Evolutionary conservation across 2,113 vertebrate genomes (phyloP), one percentile per base, ranked within the genome.

Genomic region (Protomyctophum bolini): DNA sequence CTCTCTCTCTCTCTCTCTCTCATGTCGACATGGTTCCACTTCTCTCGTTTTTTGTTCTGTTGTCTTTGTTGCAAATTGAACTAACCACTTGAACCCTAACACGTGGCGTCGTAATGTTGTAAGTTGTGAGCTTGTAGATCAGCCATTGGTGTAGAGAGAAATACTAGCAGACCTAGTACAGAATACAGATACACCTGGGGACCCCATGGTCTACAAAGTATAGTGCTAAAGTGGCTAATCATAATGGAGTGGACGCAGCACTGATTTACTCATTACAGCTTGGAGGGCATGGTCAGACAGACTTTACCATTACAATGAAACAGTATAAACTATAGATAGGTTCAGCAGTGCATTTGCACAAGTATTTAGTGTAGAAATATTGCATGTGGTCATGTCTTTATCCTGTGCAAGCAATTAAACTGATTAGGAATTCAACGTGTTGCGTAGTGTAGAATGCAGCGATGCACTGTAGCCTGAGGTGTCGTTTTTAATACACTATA

Each of bases 401-500:
- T n/a, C 10, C n/a, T 12, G n/a, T 54, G n/a, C 51, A 54, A 54
- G 6, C 1, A 7, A 3, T 21, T 6, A 29, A 48, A 21, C 10
- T 54, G 9, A 15, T 12, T 6, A 12, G 8, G 33, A 41, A 41
- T 41, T 41, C 33, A 41, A 41, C 33, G 33, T 41, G 33, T 41
- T 3, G 33, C 49, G 7, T 9, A 15, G n/a, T 62, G n/a, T 62
- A 5, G 10, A 6, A 54, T 28, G 33, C 58, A 63, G 61, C 6
- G 4, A 4, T 33, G 33, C 2, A 51, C 9, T 59, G 10, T 10
- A 46, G 72, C 68, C 52, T 1, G 2, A 45, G 12, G 58, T 59
- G 28, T 45, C 55, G 4, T 54, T 73, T 73, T 68, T 61, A 59
- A 21, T 66, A 14, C 14, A n/a, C 3, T 46, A 21, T 21, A 41